Conservation (phyloP, 35 echinoderm and acorn worm genomes). For the Diadema setosum region DNA sequence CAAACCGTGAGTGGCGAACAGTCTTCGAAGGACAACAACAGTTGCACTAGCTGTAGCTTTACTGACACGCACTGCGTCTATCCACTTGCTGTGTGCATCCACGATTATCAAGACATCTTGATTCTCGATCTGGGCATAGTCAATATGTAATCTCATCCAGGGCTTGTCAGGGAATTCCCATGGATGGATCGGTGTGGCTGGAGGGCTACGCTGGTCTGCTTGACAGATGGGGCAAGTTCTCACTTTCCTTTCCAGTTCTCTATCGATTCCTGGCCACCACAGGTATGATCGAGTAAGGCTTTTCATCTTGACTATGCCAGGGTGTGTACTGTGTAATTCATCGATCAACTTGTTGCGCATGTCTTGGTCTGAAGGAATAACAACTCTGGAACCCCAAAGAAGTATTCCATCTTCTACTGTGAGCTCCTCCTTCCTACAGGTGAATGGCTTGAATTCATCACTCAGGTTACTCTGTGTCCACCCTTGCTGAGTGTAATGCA, state of each 20-base stretch:
- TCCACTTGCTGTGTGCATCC: slow-evolving; percentile 56
- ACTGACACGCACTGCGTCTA: slow-evolving; percentile 28
- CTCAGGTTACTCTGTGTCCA: not conserved
- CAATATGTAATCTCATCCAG: slow-evolving; percentile 32
- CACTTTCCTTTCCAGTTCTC: slow-evolving; percentile 7
- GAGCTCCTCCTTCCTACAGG: slow-evolving; percentile 3
- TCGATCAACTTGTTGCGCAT: slow-evolving; percentile 19
- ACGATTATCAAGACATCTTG: slow-evolving; percentile 51
- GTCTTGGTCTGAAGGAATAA: slow-evolving; percentile 26
- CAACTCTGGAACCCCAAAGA: slow-evolving; percentile 46
- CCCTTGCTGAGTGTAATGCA: slow-evolving; percentile 3
- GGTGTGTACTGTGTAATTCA: slow-evolving; percentile 38
- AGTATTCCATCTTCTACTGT: slow-evolving; percentile 28
- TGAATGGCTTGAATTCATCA: not conserved
- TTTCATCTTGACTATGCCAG: slow-evolving; percentile 73
- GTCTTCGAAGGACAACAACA: slow-evolving; percentile 6
- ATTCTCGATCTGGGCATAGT: slow-evolving; percentile 38
- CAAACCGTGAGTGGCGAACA: slow-evolving; percentile 60
- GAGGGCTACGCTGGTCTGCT: not conserved
- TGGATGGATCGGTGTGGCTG: slow-evolving; percentile 3
- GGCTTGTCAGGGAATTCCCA: slow-evolving; percentile 25
- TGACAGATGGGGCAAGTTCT: slow-evolving; percentile 19
- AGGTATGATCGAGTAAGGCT: slow-evolving; percentile 1
- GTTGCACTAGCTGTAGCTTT: slow-evolving; percentile 32
- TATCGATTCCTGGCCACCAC: slow-evolving; percentile 55